Evolutionary conservation across 2,113 vertebrate species (phyloP).

Genomic region (Daphoenositta chrysoptera): DNA sequence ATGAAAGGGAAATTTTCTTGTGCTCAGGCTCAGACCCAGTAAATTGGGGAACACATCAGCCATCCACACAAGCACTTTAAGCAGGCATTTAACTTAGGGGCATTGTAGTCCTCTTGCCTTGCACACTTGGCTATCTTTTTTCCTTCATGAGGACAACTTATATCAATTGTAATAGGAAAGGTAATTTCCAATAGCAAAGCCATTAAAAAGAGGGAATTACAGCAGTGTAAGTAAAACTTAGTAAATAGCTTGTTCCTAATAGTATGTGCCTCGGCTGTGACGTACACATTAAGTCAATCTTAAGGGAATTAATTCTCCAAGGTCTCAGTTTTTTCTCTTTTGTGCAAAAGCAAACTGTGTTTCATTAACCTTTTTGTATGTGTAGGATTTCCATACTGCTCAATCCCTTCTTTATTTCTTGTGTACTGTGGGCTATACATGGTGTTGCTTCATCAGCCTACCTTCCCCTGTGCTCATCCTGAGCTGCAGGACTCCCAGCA

Average conservation of each 20-base stretch:
- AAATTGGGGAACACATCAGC: not conserved
- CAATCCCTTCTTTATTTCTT: not conserved
- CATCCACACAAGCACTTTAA: not conserved
- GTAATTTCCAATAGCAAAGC: not conserved
- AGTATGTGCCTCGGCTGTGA: not conserved
- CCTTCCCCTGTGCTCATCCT: not conserved
- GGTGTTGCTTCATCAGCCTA: not conserved
- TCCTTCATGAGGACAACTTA: not conserved
- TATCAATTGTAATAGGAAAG: not conserved
- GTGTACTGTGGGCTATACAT: not conserved
- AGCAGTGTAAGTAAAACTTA: not conserved
- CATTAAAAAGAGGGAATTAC: not conserved
- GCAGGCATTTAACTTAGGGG: not conserved
- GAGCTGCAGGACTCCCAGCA: not conserved
- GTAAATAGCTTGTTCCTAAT: not conserved
- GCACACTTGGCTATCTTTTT: not conserved
- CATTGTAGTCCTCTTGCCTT: not conserved
- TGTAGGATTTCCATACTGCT: not conserved
- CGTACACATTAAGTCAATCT: not conserved
- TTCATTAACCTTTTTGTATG: not conserved
- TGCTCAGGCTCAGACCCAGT: not conserved
- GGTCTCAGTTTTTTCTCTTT: not conserved
- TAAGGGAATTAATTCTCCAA: not conserved
- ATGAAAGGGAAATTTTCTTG: not conserved
- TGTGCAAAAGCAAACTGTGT: not conserved